A percentile compares a stretch with the other conserved stretches of the same genome.
Evolutionary conservation across 2,113 vertebrate species (phyloP).

Genomic region (Perccottus glenii): DNA sequence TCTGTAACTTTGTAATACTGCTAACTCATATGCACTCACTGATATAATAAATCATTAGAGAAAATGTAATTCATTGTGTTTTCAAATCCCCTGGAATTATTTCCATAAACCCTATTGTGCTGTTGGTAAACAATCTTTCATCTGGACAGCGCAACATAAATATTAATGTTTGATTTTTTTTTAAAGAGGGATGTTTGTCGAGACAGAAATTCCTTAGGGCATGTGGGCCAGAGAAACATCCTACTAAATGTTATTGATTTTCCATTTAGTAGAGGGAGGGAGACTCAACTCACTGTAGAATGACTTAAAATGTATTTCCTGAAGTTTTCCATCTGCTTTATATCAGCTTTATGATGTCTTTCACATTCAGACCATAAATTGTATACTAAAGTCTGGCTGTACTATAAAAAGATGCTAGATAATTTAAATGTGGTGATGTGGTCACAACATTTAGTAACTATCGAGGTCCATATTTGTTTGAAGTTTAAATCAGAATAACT

Average conservation of each 20-base stretch:
- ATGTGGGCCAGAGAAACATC: constrained; percentile 36
- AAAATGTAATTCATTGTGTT: neutral
- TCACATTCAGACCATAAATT: too few species aligned
- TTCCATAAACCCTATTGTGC: constrained; percentile 9
- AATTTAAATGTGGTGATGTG: too few species aligned
- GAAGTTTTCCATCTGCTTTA: constrained; percentile 4
- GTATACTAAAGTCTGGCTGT: too few species aligned
- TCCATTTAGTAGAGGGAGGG: constrained; percentile 33
- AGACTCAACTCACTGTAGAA: constrained; percentile 23
- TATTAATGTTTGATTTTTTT: constrained; percentile 57
- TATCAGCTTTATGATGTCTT: too few species aligned
- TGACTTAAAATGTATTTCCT: constrained; percentile 18
- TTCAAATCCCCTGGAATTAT: neutral
- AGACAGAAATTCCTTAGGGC: constrained; percentile 33
- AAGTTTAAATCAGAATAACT: too few species aligned
- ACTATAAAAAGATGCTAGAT: too few species aligned
- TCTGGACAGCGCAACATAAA: constrained; percentile 41
- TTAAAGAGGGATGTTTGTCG: neutral
- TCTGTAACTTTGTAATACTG: too few species aligned
- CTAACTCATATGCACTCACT: neutral
- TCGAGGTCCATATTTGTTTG: too few species aligned
- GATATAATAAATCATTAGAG: neutral
- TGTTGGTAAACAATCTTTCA: constrained; percentile 39
- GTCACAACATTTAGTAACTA: too few species aligned
- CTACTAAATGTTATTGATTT: constrained; percentile 71